Percentiles rank a stretch among this genome's conserved stretches.
Conservation (phyloP, 1,140 invertebrate genomes). For the Cephus cinctus region DNA sequence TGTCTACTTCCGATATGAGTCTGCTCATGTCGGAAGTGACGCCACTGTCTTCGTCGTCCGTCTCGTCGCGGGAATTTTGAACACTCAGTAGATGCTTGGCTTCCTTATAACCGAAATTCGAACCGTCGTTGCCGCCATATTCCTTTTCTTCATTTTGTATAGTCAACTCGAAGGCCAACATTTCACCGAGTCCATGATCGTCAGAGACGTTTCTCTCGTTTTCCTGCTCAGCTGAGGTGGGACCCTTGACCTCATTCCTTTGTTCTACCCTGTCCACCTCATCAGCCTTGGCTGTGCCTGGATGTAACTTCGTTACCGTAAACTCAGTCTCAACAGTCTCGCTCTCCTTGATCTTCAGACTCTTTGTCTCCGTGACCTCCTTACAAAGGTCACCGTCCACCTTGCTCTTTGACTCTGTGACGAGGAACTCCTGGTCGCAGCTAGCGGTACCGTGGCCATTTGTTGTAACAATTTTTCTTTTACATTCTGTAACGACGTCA, state of each 20-base stretch:
- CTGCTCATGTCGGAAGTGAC: slow-evolving; percentile 70
- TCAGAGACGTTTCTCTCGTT: background rate
- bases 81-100: slow-evolving; percentile 36
- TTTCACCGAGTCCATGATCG: background rate
- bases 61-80: slow-evolving; percentile 56
- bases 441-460: background rate
- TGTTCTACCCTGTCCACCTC: too few species aligned
- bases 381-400: background rate
- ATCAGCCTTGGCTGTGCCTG: too few species aligned
- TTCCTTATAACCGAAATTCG: slow-evolving; percentile 29
- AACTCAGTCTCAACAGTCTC: slow-evolving; percentile 3
- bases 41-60: slow-evolving; percentile 70
- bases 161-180: slow-evolving; percentile 10
- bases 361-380: slow-evolving; percentile 6
- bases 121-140: slow-evolving; percentile 26
- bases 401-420: background rate
- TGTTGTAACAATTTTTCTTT: background rate
- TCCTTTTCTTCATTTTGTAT: slow-evolving; percentile 19
- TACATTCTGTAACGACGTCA: background rate
- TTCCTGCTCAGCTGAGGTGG: too few species aligned
- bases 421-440: background rate
- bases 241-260: too few species aligned
- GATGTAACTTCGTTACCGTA: slow-evolving; percentile 1
- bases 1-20: slow-evolving; percentile 67
- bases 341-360: slow-evolving; percentile 6